Conservation (phyloP, 2,888 invertebrate genomes). For the Apodemia mormo region DNA sequence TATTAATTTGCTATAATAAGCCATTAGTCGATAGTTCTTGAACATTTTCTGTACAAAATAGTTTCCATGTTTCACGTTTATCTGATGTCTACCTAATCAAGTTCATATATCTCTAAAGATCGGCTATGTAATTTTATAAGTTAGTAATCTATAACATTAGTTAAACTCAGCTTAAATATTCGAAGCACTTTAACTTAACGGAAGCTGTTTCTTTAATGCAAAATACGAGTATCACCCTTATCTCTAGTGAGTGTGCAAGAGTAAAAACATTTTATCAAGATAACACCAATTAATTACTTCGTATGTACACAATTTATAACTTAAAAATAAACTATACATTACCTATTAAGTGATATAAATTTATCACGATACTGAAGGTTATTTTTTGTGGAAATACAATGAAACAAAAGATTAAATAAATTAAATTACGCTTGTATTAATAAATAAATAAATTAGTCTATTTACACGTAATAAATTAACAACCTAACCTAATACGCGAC, state of each 20-base stretch:
- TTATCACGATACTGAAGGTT: slow-evolving; percentile 38
- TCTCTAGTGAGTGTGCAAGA: not conserved
- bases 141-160: not conserved
- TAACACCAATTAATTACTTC: not conserved
- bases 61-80: not conserved
- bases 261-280: slow-evolving; percentile 8
- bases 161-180: not conserved
- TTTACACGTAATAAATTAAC: slow-evolving; percentile 57
- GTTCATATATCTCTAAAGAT: not conserved
- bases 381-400: slow-evolving; percentile 35
- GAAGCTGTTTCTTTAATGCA: slow-evolving; percentile 10
- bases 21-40: no score
- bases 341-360: slow-evolving; percentile 15
- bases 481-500: slow-evolving; percentile 26
- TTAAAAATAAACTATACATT: not conserved
- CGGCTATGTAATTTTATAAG: no score
- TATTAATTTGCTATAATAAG: no score
- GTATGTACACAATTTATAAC: not conserved
- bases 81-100: not conserved
- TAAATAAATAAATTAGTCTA: slow-evolving; percentile 52
- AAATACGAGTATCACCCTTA: slow-evolving; percentile 7
- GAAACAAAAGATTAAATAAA: slow-evolving; percentile 55
- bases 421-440: slow-evolving; percentile 60
- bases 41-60: no score
- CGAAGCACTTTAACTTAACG: slow-evolving; percentile 1